Evolutionary conservation across 2,888 invertebrate species (phyloP), one percentile per base, ranked within the genome.

Genomic region (Aromia moschata): DNA sequence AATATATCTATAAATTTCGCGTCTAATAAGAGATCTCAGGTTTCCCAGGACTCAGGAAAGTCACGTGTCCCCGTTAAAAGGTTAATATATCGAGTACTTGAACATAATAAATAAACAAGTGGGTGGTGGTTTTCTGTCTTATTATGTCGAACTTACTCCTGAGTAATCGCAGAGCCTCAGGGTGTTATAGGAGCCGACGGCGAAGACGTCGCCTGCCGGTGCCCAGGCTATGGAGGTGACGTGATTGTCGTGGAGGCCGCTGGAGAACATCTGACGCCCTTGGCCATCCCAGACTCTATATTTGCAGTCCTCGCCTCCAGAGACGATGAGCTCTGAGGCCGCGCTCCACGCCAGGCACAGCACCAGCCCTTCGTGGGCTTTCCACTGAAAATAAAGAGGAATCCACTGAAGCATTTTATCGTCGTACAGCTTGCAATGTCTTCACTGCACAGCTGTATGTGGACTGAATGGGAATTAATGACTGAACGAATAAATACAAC

Each of bases 271-370:
- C 75, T 89, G 90, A 60, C 93, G 89, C 0, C 98, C 98, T 78
- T 90, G 94, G 0, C 86, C 83, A 79, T 99, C 97, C 98, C 98
- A 99, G 14, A 98, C 89, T 86, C 88, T 80, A 55, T 83, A 83
- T 44, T 83, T 81, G 65, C 95, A 95, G 80, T 99, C 99, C 83
- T 99, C 98, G 46, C 96, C 95, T 0, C 98, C 98, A 2, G 98
- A 97, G 10, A 96, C 89, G 17, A 99, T 89, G 4, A 97, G 84
- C 66, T 94, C 92, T 68, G 95, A 94, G 67, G 92, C 91, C 0
- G 93, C 89, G 79, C 98, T 98, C 99, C 99, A 99, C 69, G 95
- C 92, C 0, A 95, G 86, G 67, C 94, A 92, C 57, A 98, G 83
- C 58, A 99, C 91, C 1, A 98, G 82, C 1, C 94, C 95, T 70